Evolutionary conservation across 2,797 vertebrate species (phyloP).

Genomic region (Emydoidea blandingii): DNA sequence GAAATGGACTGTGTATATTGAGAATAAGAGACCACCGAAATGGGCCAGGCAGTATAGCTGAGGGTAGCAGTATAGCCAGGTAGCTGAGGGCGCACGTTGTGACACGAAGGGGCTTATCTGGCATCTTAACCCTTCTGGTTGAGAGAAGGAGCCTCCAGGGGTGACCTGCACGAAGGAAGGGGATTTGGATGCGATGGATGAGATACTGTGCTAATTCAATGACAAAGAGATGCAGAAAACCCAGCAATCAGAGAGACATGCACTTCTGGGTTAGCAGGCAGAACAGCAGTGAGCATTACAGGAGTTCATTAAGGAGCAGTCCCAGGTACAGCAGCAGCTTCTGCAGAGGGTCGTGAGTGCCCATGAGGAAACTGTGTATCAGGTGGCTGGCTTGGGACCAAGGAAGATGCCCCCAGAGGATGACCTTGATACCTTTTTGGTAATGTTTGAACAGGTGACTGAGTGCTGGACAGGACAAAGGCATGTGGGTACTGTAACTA

Average conservation of each 20-base stretch:
- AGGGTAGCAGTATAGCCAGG: too few species aligned
- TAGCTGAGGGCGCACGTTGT: too few species aligned
- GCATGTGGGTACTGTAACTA: not conserved
- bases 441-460: not conserved
- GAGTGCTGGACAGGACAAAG: not conserved
- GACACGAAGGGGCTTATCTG: not conserved
- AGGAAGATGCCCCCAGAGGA: not conserved
- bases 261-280: not conserved
- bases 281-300: not conserved
- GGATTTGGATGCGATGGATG: not conserved
- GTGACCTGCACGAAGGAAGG: not conserved
- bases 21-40: not conserved
- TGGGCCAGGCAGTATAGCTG: too few species aligned
- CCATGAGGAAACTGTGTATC: not conserved
- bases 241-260: not conserved
- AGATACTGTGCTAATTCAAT: not conserved
- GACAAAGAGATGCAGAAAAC: not conserved
- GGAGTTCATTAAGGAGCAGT: not conserved
- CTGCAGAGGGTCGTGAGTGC: not conserved
- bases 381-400: not conserved
- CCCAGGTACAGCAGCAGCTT: not conserved
- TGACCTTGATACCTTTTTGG: not conserved
- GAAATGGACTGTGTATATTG: not conserved
- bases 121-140: too few species aligned
- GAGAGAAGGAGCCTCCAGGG: not conserved